Evolutionary conservation across 2,113 vertebrate species (phyloP).

Genomic region (Odobenus rosmarus): DNA sequence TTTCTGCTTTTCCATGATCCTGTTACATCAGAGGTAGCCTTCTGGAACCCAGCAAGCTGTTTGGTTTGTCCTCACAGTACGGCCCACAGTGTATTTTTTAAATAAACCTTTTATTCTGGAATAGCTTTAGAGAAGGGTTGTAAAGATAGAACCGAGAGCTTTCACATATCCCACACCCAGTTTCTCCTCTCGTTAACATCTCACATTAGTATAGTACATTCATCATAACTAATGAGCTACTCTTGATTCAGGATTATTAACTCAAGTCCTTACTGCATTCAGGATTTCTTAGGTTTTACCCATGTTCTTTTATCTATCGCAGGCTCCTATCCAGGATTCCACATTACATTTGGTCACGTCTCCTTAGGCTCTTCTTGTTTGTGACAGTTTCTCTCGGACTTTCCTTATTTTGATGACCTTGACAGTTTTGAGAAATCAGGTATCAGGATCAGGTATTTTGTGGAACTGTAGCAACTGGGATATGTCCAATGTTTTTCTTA

Average conservation of each 20-base stretch:
- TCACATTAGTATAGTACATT: not conserved
- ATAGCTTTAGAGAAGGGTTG: not conserved
- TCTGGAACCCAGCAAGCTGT: not conserved
- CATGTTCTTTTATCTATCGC: not conserved
- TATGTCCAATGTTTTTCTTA: not conserved
- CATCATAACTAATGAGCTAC: not conserved
- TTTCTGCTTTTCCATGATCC: not conserved
- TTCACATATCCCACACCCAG: not conserved
- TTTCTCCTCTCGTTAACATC: not conserved
- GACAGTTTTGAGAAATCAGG: not conserved
- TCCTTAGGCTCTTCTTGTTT: not conserved
- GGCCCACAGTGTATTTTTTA: not conserved
- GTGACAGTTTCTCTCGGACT: not conserved
- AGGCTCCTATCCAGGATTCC: not conserved
- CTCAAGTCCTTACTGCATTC: not conserved
- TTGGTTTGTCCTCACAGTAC: conserved; percentile 18
- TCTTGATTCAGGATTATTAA: not conserved
- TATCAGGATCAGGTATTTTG: not conserved
- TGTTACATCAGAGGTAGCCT: not conserved
- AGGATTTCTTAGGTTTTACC: not conserved
- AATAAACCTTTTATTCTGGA: not conserved
- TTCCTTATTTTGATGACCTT: not conserved
- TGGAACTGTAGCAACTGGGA: not conserved
- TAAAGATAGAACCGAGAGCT: not conserved
- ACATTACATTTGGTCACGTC: not conserved